These are phyloP conservation scores for Psophia crepitans DNA, from an alignment of 2,113 vertebrate genomes.

Conservation along the genomic window DNA sequence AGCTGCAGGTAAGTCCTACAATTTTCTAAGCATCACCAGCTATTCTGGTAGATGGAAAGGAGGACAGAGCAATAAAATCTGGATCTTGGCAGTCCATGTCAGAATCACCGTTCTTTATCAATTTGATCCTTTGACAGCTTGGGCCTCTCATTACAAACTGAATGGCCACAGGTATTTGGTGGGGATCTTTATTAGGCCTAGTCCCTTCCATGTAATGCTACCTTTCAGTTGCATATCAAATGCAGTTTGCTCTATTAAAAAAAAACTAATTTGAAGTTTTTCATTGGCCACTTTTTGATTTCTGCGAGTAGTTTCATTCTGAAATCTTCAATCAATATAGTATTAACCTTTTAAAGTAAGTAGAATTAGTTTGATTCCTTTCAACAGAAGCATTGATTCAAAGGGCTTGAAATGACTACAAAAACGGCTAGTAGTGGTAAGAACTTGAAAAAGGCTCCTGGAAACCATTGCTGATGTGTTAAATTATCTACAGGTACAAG, in stretches of 20 bases:
- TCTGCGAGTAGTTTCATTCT: background rate
- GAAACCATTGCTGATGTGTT: background rate
- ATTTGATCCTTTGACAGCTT: background rate
- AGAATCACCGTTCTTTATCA: background rate
- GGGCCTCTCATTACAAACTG: background rate
- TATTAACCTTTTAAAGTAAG: background rate
- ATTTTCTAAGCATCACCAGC: background rate
- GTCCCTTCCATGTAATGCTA: background rate
- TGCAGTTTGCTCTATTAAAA: background rate
- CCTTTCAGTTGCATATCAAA: background rate
- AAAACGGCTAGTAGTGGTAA: background rate
- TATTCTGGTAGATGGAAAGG: background rate
- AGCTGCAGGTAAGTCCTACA: background rate
- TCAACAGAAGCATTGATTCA: background rate
- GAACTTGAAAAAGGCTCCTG: background rate
- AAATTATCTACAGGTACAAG: background rate
- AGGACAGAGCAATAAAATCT: background rate
- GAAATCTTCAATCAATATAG: background rate
- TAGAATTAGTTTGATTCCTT: background rate
- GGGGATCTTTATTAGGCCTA: background rate
- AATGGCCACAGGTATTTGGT: background rate
- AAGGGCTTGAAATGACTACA: background rate
- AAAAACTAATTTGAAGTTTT: background rate
- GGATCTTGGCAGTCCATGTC: background rate
- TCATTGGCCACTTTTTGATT: background rate